These are phyloP conservation scores for Orestias chungarensis DNA, from an alignment of 2,797 vertebrate species.

Conservation along the genomic window DNA sequence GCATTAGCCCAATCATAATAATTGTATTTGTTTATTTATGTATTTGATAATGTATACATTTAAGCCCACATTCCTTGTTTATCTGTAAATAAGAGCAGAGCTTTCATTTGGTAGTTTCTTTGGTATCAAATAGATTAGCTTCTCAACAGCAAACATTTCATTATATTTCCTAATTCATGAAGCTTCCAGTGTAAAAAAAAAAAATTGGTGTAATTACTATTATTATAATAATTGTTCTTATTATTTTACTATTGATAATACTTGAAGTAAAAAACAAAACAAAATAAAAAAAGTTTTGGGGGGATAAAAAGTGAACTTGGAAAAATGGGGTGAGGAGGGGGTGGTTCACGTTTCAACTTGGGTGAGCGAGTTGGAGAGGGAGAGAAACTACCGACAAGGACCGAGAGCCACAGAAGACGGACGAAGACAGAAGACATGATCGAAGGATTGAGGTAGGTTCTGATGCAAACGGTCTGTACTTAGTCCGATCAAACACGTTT, in stretches of 20 bases:
- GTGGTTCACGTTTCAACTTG: slow-evolving; percentile 28
- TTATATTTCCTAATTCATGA: background rate
- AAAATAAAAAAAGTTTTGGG: fast-evolving
- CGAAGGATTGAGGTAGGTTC: slow-evolving; percentile 83
- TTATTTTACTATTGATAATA: background rate
- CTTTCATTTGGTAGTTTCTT: background rate
- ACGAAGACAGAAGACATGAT: slow-evolving; percentile 73
- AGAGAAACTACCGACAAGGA: slow-evolving; percentile 73
- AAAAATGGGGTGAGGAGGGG: background rate
- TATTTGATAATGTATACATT: too few relatives aligned
- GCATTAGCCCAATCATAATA: too few relatives aligned
- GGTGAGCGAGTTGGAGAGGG: slow-evolving; percentile 25
- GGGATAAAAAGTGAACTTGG: background rate
- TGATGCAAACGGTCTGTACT: slow-evolving; percentile 7
- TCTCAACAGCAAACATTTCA: background rate
- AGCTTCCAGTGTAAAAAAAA: too few relatives aligned
- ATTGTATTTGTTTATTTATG: too few relatives aligned
- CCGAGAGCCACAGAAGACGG: slow-evolving; percentile 76
- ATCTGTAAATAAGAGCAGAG: background rate
- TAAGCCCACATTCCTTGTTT: too few relatives aligned
- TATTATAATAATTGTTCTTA: too few relatives aligned
- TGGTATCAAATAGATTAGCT: background rate
- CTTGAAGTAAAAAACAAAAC: background rate
- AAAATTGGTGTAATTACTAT: too few relatives aligned
- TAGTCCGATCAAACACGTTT: background rate